Evolutionary conservation across 2,113 vertebrate species (phyloP), one percentile per base, ranked within the genome.

Genomic region (Isichthys henryi): DNA sequence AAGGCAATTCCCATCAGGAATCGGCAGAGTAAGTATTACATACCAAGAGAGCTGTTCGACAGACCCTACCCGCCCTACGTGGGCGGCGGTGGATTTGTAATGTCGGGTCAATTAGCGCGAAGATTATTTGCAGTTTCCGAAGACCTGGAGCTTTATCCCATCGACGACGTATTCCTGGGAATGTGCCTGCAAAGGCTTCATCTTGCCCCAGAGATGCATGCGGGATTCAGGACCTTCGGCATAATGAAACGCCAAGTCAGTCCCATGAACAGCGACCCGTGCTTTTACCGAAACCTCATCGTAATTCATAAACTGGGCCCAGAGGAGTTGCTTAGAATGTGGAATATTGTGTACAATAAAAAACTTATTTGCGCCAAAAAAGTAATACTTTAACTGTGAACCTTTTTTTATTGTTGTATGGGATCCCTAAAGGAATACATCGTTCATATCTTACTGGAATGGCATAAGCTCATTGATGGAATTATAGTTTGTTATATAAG

Each of bases 111-210:
- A 2, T 56, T 97, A 89, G 95, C 92, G 50, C 90, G 91, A 48
- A 92, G 87, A 6, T 88, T 94, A 15, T 95, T 96, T 17, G 91
- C 91, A 19, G 95, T 90, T 31, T 96, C 95, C 0, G 94, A 96
- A 92, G 89, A 91, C 66, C 82, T 96, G 89, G 94, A 96, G 92
- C 89, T 97, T 53, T 97, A 96, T 92, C 97, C 97, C n/a, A 98
- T 97, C 1, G 97, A 97, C 17, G 96, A 98, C 8, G 96, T 97
- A 58, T 97, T 97, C 92, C 86, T 97, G 93, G 97, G 97, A 31
- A 96, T 97, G 96, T 97, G 97, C 88, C 93, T 97, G 52, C 90
- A 94, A 90, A 93, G n/a, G 56, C 90, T 95, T 0, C 92, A 93
- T 0, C 89, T 96, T 86, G 10, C 90, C 45, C 97, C 97, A 0